Conservation (phyloP, 2,797 vertebrate genomes). For the Orientallactaga sibirica region DNA sequence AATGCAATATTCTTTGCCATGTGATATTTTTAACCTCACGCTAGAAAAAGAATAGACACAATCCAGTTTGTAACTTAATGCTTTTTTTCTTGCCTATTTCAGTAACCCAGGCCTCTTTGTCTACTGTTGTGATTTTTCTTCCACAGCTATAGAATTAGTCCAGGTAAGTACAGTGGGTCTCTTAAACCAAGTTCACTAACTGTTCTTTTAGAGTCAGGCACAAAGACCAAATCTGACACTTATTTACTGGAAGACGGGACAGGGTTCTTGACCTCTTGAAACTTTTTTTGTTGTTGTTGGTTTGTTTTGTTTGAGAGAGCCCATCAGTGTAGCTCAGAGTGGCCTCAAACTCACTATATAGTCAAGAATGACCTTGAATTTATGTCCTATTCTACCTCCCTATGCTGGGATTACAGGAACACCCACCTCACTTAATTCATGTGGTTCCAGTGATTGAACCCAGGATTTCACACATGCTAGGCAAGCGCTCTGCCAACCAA, state of each 20-base stretch:
- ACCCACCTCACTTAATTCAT: too few relatives aligned
- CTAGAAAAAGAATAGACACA: background rate
- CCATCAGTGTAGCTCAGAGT: too few relatives aligned
- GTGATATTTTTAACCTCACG: background rate
- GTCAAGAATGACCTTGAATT: too few relatives aligned
- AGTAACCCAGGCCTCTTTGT: conserved; percentile 96
- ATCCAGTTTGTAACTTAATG: conserved; percentile 40
- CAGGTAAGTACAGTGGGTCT: conserved; percentile 89
- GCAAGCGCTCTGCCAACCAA: too few relatives aligned
- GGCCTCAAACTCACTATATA: too few relatives aligned
- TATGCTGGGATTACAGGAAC: too few relatives aligned
- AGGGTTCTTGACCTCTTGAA: background rate
- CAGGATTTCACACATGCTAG: too few relatives aligned
- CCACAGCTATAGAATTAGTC: conserved; percentile 95
- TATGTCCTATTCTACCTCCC: too few relatives aligned
- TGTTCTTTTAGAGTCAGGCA: background rate
- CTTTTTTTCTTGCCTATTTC: conserved; percentile 79
- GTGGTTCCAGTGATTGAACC: too few relatives aligned
- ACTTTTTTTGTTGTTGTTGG: background rate
- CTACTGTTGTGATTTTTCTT: conserved; percentile 98
- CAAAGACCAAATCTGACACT: background rate
- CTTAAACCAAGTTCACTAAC: background rate
- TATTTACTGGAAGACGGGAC: background rate
- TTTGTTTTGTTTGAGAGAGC: background rate
- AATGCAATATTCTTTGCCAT: background rate